Evolutionary conservation across 2,797 vertebrate genomes (phyloP).

Genomic region (Cheirogaleus major): DNA sequence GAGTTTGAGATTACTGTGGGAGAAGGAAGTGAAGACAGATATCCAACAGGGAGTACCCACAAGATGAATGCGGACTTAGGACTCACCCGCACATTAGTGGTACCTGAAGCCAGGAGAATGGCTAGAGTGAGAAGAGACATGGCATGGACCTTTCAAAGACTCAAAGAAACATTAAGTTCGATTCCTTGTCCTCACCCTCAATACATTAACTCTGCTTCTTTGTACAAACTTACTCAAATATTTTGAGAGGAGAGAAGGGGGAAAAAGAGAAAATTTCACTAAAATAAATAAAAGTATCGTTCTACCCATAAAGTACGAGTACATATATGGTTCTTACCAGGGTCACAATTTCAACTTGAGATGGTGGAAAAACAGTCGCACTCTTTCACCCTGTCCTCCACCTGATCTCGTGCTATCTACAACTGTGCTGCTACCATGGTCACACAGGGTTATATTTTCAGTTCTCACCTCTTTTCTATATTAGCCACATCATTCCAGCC

Average conservation of each 20-base stretch:
- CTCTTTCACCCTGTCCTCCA: not conserved
- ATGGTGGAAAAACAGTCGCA: not conserved
- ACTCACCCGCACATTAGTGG: not conserved
- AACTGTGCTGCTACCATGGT: not conserved
- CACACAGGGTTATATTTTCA: not conserved
- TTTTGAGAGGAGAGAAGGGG: not conserved
- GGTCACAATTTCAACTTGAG: not conserved
- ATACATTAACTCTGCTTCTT: not conserved
- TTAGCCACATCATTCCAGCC: not conserved
- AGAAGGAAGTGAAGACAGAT: not conserved
- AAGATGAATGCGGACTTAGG: not conserved
- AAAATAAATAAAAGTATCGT: constrained; percentile 12
- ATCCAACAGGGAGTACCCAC: not conserved
- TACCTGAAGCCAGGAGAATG: not conserved
- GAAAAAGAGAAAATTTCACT: not conserved
- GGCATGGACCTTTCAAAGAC: not conserved
- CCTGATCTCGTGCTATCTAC: not conserved
- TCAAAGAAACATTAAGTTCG: not conserved
- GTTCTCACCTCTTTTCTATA: not conserved
- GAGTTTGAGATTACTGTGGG: not conserved
- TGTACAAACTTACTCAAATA: not conserved
- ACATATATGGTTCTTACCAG: not conserved
- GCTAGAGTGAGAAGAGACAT: not conserved
- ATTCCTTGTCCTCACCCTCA: not conserved
- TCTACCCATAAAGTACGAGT: not conserved